These are phyloP conservation scores for Phenganax subtilis DNA, from an alignment of 92 coral and sea anemone genomes.

Conservation along the genomic window DNA sequence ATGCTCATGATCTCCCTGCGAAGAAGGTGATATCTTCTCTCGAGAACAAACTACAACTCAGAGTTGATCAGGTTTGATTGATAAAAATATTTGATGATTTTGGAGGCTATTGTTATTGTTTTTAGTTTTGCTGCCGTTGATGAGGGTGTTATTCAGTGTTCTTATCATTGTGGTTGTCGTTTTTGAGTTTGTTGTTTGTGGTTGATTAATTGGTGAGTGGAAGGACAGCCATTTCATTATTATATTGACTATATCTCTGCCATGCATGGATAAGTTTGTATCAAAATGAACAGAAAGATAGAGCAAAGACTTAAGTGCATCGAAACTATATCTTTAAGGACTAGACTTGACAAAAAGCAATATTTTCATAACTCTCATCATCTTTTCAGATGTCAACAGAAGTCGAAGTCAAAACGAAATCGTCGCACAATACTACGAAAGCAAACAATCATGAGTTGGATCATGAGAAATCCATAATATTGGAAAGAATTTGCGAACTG, in stretches of 20 bases:
- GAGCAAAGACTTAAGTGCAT: no score
- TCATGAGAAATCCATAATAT: slow-evolving; percentile 70
- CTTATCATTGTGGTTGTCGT: neutral
- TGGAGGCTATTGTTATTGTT: neutral
- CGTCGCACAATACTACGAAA: neutral
- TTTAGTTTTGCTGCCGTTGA: neutral
- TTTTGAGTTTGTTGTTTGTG: neutral
- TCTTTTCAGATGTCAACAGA: slow-evolving; percentile 31
- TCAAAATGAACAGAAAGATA: no score
- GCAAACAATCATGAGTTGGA: slow-evolving; percentile 62
- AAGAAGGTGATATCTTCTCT: slow-evolving; percentile 83
- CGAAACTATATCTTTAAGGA: neutral
- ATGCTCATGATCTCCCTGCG: slow-evolving; percentile 85
- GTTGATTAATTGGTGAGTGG: neutral
- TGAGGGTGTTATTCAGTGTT: no score
- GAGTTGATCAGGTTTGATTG: slow-evolving; percentile 85
- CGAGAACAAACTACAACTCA: slow-evolving; percentile 79
- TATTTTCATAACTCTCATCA: neutral
- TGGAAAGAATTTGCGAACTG: slow-evolving; percentile 84
- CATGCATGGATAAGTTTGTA: no score
- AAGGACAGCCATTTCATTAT: neutral
- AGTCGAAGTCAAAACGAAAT: slow-evolving; percentile 30
- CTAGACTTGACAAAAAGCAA: neutral
- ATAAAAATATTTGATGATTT: neutral
- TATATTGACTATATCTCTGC: neutral